Evolutionary conservation across 2,797 vertebrate species (phyloP).

Genomic region (Simalia tracyae): DNA sequence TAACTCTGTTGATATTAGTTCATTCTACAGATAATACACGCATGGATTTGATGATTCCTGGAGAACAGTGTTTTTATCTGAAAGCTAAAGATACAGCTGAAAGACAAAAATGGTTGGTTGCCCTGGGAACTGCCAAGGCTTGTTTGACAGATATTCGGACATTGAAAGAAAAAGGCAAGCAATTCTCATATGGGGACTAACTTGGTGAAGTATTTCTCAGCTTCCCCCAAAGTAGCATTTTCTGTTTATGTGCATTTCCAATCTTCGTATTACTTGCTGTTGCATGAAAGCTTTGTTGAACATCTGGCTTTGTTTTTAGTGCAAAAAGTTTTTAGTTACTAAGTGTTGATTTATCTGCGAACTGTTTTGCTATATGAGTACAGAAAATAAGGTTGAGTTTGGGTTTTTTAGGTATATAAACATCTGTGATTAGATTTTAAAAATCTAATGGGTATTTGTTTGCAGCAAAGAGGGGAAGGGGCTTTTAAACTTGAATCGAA

Average conservation of each 20-base stretch:
- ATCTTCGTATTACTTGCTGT: neutral
- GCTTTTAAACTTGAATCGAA: neutral
- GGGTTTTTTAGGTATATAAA: no score
- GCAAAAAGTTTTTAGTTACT: neutral
- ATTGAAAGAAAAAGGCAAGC: slow-evolving; percentile 93
- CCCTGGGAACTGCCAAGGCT: slow-evolving; percentile 95
- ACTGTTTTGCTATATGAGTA: neutral
- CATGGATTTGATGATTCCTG: slow-evolving; percentile 95
- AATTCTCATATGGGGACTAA: neutral
- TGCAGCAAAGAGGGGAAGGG: no score
- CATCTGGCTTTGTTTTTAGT: neutral
- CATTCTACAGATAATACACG: slow-evolving; percentile 91
- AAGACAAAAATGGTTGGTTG: slow-evolving; percentile 97
- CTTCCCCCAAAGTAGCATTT: neutral
- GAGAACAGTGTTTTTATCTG: slow-evolving; percentile 98
- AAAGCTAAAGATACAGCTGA: slow-evolving; percentile 93
- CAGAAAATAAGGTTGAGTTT: neutral
- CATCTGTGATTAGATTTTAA: neutral
- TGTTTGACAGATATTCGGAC: slow-evolving; percentile 96
- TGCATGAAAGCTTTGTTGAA: neutral
- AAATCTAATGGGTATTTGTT: neutral
- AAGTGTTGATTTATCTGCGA: neutral
- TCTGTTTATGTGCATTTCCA: slow-evolving; percentile 1
- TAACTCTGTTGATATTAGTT: slow-evolving; percentile 75
- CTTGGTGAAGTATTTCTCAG: neutral